A percentile compares a stretch with the other conserved stretches of the same genome.
These are phyloP conservation scores for Hephaestus fuliginosus DNA, from an alignment of 2,797 vertebrate species.

Conservation along the genomic window DNA sequence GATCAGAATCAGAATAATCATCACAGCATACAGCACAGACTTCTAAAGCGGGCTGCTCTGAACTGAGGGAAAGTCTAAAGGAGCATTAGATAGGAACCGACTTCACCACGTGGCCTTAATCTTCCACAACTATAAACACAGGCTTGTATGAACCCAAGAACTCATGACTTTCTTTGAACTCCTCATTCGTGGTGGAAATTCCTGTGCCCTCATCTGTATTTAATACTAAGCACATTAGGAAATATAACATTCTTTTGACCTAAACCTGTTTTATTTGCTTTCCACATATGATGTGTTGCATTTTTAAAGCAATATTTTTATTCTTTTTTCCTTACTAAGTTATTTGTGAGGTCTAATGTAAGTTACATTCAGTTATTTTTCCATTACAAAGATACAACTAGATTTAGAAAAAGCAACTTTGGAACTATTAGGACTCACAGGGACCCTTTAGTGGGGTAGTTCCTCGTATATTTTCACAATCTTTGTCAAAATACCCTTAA, in stretches of 20 bases:
- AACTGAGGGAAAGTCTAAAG: neutral
- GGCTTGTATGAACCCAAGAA: slow-evolving; percentile 7
- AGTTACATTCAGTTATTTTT: neutral
- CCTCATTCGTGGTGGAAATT: neutral
- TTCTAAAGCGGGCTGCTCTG: neutral
- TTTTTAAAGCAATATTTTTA: neutral
- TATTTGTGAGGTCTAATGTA: neutral
- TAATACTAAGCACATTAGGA: slow-evolving; percentile 9
- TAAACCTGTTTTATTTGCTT: neutral
- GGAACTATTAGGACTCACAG: neutral
- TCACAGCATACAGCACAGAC: neutral
- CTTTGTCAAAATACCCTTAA: no score
- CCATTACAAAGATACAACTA: neutral
- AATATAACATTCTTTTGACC: neutral
- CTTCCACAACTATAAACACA: slow-evolving; percentile 14
- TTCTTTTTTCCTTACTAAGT: neutral
- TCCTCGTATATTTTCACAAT: no score
- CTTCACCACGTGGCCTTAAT: neutral
- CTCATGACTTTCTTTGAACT: slow-evolving; percentile 35
- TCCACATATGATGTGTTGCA: neutral
- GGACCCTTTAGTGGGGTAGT: neutral
- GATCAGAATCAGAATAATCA: neutral
- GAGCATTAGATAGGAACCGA: neutral
- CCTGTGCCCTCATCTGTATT: neutral
- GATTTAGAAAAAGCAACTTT: neutral